These are phyloP conservation scores for Andrena bucephala DNA, from an alignment of 2,888 invertebrate genomes.

Conservation along the genomic window DNA sequence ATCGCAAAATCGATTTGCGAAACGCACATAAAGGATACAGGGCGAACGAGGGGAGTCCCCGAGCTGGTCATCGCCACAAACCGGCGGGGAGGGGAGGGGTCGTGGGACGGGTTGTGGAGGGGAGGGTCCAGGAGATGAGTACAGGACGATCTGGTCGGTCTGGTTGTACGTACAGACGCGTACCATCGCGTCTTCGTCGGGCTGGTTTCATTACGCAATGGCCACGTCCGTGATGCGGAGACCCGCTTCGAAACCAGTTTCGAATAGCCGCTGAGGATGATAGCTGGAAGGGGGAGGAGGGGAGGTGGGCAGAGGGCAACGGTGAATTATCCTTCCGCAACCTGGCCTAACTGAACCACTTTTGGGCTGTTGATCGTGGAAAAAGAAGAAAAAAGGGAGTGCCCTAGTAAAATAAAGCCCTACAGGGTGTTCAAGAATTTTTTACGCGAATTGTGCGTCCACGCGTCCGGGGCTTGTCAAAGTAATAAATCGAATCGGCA, in stretches of 20 bases:
- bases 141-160: slow-evolving; percentile 59
- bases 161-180: slow-evolving; percentile 15
- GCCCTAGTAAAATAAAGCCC: background rate
- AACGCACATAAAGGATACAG: slow-evolving; percentile 53
- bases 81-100: slow-evolving; percentile 16
- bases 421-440: no score
- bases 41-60: slow-evolving; percentile 3
- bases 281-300: slow-evolving; percentile 35
- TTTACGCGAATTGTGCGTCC: no score
- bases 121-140: background rate
- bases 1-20: slow-evolving; percentile 73
- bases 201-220: slow-evolving; percentile 80
- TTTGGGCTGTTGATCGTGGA: background rate
- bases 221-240: slow-evolving; percentile 76
- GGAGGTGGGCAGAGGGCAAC: slow-evolving; percentile 60
- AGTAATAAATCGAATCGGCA: no score
- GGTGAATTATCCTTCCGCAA: slow-evolving; percentile 83
- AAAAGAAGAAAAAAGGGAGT: slow-evolving; percentile 17
- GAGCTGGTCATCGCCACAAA: slow-evolving; percentile 42
- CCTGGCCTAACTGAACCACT: slow-evolving; percentile 77
- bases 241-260: slow-evolving; percentile 80
- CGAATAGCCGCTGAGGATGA: slow-evolving; percentile 66
- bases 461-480: no score
- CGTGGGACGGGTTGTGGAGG: slow-evolving; percentile 21
- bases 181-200: slow-evolving; percentile 58